Evolutionary conservation across 2,113 vertebrate genomes (phyloP).

Genomic region (Esox niger): DNA sequence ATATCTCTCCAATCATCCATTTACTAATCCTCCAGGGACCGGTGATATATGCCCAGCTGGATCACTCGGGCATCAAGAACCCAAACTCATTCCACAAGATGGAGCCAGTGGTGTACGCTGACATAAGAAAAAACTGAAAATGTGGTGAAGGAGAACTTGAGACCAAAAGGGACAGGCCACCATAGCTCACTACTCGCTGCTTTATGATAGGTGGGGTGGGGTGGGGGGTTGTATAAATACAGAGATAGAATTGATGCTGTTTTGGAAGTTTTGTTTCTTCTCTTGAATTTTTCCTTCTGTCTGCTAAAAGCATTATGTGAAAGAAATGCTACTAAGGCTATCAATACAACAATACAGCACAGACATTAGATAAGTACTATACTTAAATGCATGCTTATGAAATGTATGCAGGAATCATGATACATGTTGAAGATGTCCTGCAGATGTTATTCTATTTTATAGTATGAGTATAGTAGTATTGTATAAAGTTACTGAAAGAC

Average conservation of each 20-base stretch:
- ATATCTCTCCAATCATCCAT: neutral
- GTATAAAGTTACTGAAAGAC: too few species aligned
- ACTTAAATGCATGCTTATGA: neutral
- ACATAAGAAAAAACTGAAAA: slow-evolving; percentile 88
- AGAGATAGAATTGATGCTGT: slow-evolving; percentile 24
- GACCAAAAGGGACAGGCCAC: slow-evolving; percentile 51
- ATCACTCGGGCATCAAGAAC: slow-evolving; percentile 88
- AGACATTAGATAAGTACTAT: slow-evolving; percentile 25
- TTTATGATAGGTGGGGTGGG: slow-evolving; percentile 34
- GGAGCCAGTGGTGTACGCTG: slow-evolving; percentile 93
- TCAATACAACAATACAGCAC: neutral
- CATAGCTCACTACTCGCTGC: slow-evolving; percentile 49
- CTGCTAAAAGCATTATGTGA: slow-evolving; percentile 48
- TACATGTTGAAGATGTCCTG: too few species aligned
- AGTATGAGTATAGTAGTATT: too few species aligned
- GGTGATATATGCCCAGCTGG: slow-evolving; percentile 95
- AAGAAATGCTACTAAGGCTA: slow-evolving; percentile 38
- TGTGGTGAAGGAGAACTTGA: slow-evolving; percentile 14
- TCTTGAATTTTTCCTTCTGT: slow-evolving; percentile 20
- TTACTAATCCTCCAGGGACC: slow-evolving; percentile 77
- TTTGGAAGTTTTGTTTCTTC: neutral
- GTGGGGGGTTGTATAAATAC: slow-evolving; percentile 45
- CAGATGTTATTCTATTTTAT: too few species aligned
- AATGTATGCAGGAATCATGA: slow-evolving; percentile 12
- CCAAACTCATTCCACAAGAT: slow-evolving; percentile 89